A percentile compares a stretch with the other conserved stretches of the same genome.
phyloP scores from a whole-genome alignment of 2,797 vertebrate species.

The Podarcis siculus region DNA sequence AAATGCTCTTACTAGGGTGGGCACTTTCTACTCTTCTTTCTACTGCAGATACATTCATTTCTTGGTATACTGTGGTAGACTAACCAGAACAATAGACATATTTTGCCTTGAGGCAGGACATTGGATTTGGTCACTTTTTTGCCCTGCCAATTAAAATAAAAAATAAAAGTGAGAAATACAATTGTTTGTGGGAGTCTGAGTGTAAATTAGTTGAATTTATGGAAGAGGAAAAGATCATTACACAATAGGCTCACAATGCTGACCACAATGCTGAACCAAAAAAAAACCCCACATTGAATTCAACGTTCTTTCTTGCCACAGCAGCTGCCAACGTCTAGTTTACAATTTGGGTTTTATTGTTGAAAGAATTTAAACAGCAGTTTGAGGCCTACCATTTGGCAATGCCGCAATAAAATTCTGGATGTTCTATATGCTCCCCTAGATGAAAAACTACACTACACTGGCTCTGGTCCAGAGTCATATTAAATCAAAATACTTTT shows the following conservation, averaged over 20 bases:
- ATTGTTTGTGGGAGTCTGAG: background rate
- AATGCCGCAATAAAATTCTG: background rate
- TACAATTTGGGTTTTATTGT: background rate
- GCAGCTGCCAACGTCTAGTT: background rate
- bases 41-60: too few relatives aligned
- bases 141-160: background rate
- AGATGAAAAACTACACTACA: background rate
- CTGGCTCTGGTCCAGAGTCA: background rate
- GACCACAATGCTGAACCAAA: background rate
- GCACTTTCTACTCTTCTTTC: background rate
- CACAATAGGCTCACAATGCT: background rate
- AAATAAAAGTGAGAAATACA: constrained; percentile 13
- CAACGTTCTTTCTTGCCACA: background rate
- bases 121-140: background rate
- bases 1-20: background rate
- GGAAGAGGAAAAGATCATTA: constrained; percentile 7
- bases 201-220: background rate
- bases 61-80: background rate
- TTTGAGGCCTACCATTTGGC: background rate
- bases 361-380: background rate
- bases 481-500: background rate
- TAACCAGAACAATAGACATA: background rate
- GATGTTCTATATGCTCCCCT: background rate
- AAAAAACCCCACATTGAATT: background rate
- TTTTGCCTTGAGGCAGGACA: background rate